These are phyloP conservation scores for Taurulus bubalis DNA, from an alignment of 2,113 vertebrate species.

Conservation along the genomic window DNA sequence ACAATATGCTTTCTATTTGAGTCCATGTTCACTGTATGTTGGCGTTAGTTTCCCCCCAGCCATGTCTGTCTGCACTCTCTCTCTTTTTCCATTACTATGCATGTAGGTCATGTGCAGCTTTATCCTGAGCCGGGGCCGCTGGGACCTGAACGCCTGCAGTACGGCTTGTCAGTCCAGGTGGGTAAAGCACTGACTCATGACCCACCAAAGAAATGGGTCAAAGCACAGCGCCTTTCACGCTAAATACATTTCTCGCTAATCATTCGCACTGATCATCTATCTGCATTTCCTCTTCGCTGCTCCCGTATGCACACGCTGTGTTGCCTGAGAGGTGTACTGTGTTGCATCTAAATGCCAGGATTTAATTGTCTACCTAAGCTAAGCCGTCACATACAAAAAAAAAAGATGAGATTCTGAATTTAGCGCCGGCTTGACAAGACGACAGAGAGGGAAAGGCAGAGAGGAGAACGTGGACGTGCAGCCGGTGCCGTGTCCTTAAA, in stretches of 20 bases:
- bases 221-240: slow-evolving; percentile 12
- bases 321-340: neutral
- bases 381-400: neutral
- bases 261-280: slow-evolving; percentile 25
- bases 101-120: slow-evolving; percentile 68
- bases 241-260: slow-evolving; percentile 16
- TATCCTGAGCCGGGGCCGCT: slow-evolving; percentile 44
- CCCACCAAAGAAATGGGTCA: slow-evolving; percentile 57
- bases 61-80: slow-evolving; percentile 5
- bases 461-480: slow-evolving; percentile 12
- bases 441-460: neutral
- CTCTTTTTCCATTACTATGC: slow-evolving; percentile 40
- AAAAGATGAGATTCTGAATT: slow-evolving; percentile 7
- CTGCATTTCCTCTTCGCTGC: slow-evolving; percentile 22
- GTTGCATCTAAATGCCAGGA: slow-evolving; percentile 4
- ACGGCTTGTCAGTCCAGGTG: slow-evolving; percentile 53
- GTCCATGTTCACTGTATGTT: neutral
- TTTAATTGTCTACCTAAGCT: slow-evolving; percentile 24
- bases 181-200: slow-evolving; percentile 52
- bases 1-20: neutral
- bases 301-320: neutral
- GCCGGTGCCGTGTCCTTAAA: slow-evolving; percentile 32
- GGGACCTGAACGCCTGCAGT: slow-evolving; percentile 42
- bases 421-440: neutral
- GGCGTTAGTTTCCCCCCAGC: slow-evolving; percentile 8